phyloP scores from a whole-genome alignment of 2,797 vertebrate genomes.

The Notoglanidium macrostoma region DNA sequence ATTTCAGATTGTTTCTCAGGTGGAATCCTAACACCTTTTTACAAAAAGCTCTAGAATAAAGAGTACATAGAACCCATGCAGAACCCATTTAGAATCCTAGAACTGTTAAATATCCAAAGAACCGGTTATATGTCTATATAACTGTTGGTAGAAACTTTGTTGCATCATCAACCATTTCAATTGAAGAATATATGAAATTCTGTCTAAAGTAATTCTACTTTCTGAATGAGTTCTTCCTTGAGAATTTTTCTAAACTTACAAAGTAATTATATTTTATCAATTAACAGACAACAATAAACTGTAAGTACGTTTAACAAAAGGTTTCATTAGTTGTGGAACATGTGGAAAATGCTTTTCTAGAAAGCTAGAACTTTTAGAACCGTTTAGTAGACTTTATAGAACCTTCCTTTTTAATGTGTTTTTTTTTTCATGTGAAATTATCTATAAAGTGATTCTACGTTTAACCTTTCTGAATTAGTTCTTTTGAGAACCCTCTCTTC shows the following conservation, averaged over 20 bases:
- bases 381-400: not conserved
- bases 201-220: not conserved
- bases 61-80: not conserved
- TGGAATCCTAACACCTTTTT: not conserved
- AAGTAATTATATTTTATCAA: not conserved
- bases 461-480: not conserved
- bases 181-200: not conserved
- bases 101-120: not conserved
- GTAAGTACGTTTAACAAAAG: no score
- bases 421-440: no score
- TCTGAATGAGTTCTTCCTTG: not conserved
- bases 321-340: not conserved
- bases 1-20: not conserved
- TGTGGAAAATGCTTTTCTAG: not conserved
- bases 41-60: not conserved
- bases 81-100: not conserved
- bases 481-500: not conserved
- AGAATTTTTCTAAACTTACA: not conserved
- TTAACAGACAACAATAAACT: no score
- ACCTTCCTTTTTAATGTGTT: not conserved
- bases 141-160: not conserved
- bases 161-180: not conserved
- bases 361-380: not conserved
- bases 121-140: not conserved
- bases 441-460: not conserved